A percentile compares a stretch with the other conserved stretches of the same genome.
phyloP scores from a whole-genome alignment of 2,888 invertebrate genomes.

The Drosophila mimica region DNA sequence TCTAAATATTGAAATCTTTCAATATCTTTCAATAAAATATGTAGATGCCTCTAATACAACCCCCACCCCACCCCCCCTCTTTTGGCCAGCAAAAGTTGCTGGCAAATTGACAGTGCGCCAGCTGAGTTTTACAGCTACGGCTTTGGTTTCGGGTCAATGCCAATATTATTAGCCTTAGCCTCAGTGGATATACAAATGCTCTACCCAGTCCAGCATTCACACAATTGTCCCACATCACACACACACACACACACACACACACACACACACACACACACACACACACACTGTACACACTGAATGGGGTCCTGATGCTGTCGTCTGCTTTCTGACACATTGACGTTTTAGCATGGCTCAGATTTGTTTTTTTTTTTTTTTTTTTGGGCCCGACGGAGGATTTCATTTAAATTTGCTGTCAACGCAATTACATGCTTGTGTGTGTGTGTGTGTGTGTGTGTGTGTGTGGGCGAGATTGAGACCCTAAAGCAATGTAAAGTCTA shows the following conservation, averaged over 20 bases:
- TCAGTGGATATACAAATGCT: constrained; percentile 28
- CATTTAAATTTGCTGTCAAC: constrained; percentile 81
- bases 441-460: constrained; percentile 7
- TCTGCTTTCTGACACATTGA: constrained; percentile 75
- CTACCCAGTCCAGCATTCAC: constrained; percentile 2
- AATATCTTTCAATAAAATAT: constrained; percentile 80
- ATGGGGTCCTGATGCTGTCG: constrained; percentile 45
- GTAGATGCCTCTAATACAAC: constrained; percentile 71
- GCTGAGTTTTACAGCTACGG: constrained; percentile 73
- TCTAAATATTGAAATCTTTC: constrained; percentile 76
- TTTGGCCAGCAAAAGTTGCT: constrained; percentile 13
- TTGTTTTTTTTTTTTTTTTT: not conserved
- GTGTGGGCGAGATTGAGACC: constrained; percentile 9
- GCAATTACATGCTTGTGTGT: constrained; percentile 68
- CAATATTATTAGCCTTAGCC: constrained; percentile 72
- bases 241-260: constrained; percentile 5
- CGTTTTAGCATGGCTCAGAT: constrained; percentile 46
- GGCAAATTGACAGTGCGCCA: constrained; percentile 75
- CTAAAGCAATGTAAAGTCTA: constrained; percentile 21
- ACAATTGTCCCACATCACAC: constrained; percentile 11
- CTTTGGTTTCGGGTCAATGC: constrained; percentile 68
- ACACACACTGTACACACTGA: constrained; percentile 7
- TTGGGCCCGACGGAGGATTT: constrained; percentile 56
- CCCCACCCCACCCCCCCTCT: not conserved
- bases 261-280: constrained; percentile 14